phyloP scores from a whole-genome alignment of 2,113 vertebrate species.

The Nothobranchius furzeri region DNA sequence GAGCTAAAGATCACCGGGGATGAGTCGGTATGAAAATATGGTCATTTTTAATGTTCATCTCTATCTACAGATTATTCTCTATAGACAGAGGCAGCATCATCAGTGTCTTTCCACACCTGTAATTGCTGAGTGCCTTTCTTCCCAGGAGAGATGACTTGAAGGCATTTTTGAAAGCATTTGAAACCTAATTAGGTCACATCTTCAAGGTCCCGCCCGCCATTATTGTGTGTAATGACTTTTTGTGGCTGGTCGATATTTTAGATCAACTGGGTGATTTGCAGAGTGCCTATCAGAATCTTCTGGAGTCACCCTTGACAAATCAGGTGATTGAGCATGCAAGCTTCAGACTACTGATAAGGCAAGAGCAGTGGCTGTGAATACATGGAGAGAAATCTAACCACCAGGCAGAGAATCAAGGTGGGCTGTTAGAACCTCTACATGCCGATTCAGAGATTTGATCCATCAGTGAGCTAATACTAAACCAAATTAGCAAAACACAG shows the following conservation, averaged over 20 bases:
- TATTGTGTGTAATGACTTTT: conserved; percentile 85
- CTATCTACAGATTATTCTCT: conserved; percentile 5
- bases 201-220: conserved; percentile 80
- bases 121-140: conserved; percentile 51
- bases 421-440: neutral
- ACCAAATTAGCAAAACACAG: conserved; percentile 22
- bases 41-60: conserved; percentile 6
- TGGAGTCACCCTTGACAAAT: conserved; percentile 82
- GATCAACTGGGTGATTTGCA: conserved; percentile 84
- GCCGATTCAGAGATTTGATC: no score
- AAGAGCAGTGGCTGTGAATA: conserved; percentile 66
- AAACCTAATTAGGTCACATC: conserved; percentile 84
- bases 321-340: conserved; percentile 79
- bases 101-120: conserved; percentile 47
- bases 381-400: conserved; percentile 62
- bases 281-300: conserved; percentile 83
- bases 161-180: conserved; percentile 75
- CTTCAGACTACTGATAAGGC: conserved; percentile 80
- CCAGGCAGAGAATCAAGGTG: conserved; percentile 31
- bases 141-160: conserved; percentile 60
- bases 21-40: conserved; percentile 16
- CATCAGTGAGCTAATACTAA: neutral
- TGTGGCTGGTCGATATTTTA: conserved; percentile 83
- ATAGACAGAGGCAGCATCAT: neutral
- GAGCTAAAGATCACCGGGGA: conserved; percentile 18